Evolutionary conservation across 2,888 invertebrate species (phyloP).

Genomic region (Eupsilia transversa): DNA sequence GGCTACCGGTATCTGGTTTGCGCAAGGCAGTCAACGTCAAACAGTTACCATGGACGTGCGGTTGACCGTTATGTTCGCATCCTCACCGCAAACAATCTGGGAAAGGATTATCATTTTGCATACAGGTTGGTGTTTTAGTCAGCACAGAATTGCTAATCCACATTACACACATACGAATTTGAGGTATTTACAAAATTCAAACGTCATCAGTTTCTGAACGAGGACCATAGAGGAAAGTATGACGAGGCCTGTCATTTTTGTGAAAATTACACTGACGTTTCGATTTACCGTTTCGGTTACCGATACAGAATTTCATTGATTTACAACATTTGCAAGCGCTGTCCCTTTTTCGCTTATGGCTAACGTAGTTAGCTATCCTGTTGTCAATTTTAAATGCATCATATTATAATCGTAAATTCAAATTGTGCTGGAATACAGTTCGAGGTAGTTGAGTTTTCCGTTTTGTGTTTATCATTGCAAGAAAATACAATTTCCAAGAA

Average conservation of each 20-base stretch:
- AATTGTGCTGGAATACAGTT: conserved; percentile 6
- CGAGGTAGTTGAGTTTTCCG: neutral
- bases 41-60: neutral
- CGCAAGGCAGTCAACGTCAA: neutral
- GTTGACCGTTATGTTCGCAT: neutral
- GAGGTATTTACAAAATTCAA: neutral
- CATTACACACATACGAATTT: neutral
- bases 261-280: conserved; percentile 18
- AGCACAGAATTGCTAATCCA: neutral
- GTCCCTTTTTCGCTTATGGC: neutral
- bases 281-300: fast-evolving
- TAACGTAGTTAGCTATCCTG: conserved; percentile 9
- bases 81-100: neutral
- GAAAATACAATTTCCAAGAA: neutral
- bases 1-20: no score
- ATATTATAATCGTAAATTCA: no score
- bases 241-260: conserved; percentile 46
- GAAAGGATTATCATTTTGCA: neutral
- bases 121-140: neutral
- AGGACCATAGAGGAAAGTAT: no score
- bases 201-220: conserved; percentile 41
- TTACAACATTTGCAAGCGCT: neutral
- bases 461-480: conserved; percentile 13
- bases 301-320: fast-evolving
- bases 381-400: neutral